Evolutionary conservation across 2,113 vertebrate species (phyloP).

Genomic region (Ceyx cyanopectus): DNA sequence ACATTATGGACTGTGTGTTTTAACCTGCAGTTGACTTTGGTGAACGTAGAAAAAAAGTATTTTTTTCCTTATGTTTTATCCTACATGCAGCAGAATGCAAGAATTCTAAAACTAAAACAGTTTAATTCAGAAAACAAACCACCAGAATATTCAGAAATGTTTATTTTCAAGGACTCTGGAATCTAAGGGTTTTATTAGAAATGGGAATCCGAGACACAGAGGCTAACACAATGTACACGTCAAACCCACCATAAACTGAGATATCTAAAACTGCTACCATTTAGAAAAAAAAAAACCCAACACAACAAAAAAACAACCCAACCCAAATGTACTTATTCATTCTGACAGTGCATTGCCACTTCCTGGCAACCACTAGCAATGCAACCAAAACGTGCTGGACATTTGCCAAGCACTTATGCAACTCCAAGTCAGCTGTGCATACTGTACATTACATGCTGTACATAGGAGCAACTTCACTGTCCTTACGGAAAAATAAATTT

Average conservation of each 20-base stretch:
- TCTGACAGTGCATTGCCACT: neutral
- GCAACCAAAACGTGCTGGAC: neutral
- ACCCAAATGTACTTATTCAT: neutral
- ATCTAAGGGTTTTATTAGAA: neutral
- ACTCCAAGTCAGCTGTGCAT: neutral
- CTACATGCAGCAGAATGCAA: neutral
- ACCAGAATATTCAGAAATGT: neutral
- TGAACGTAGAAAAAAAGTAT: fast-evolving
- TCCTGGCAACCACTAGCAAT: neutral
- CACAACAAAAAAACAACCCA: neutral
- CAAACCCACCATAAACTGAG: neutral
- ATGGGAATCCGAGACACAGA: neutral
- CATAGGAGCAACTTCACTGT: neutral
- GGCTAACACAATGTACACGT: neutral
- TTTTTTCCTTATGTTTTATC: neutral
- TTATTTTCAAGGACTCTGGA: neutral
- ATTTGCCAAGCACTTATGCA: slow-evolving; percentile 37
- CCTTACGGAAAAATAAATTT: neutral
- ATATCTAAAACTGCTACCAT: neutral
- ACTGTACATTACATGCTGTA: neutral
- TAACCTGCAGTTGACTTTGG: neutral
- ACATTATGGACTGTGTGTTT: neutral
- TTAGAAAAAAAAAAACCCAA: neutral
- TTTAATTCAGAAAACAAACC: neutral
- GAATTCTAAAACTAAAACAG: neutral